Evolutionary conservation across 2,113 vertebrate genomes (phyloP).

Genomic region (Ornithorhynchus anatinus): DNA sequence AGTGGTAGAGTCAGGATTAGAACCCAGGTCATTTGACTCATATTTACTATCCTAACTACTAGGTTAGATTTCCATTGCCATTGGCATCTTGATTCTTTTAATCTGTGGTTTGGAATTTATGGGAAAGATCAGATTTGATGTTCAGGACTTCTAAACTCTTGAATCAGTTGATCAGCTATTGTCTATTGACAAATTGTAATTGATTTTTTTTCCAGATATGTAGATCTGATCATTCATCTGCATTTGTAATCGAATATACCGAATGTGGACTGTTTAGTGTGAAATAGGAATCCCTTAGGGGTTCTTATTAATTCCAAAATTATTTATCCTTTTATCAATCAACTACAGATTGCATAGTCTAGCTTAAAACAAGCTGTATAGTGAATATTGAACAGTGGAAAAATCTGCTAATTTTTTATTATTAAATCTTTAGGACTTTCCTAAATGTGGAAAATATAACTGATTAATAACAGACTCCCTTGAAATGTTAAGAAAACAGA

Average conservation of each 20-base stretch:
- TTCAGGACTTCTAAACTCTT: not conserved
- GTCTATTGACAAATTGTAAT: conserved; percentile 42
- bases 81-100: too few relatives aligned
- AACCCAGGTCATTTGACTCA: too few relatives aligned
- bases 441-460: conserved; percentile 60
- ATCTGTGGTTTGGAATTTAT: too few relatives aligned
- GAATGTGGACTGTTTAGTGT: conserved; percentile 51
- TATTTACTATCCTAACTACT: too few relatives aligned
- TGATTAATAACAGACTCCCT: conserved; percentile 65
- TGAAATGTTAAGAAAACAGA: conserved; percentile 68
- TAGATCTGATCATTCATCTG: conserved; percentile 54
- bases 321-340: conserved; percentile 70
- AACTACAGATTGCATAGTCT: conserved; percentile 58
- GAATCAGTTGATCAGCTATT: conserved; percentile 1
- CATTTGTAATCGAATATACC: conserved; percentile 56
- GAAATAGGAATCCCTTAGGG: conserved; percentile 47
- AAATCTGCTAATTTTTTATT: conserved; percentile 36
- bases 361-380: conserved; percentile 34
- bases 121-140: not conserved
- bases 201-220: conserved; percentile 32
- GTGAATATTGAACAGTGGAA: conserved; percentile 19
- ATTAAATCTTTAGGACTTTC: conserved; percentile 50
- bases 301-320: conserved; percentile 62
- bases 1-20: too few relatives aligned
- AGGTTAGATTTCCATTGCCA: too few relatives aligned